These are phyloP conservation scores for Halcyon badia DNA, from an alignment of 2,797 vertebrate genomes.

Conservation along the genomic window DNA sequence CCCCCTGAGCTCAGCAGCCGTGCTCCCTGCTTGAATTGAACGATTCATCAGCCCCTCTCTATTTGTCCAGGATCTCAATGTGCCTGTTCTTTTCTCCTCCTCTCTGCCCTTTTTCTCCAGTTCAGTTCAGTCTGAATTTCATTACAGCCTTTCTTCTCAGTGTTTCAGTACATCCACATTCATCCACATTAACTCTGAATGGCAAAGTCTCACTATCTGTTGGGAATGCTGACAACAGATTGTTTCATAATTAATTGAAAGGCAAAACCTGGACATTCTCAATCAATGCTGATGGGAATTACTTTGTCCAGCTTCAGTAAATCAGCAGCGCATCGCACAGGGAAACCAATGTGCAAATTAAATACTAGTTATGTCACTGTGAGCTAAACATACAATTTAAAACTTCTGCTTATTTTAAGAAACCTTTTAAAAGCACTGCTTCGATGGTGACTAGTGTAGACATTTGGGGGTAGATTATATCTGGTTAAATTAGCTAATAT, in stretches of 20 bases:
- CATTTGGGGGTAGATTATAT: conserved; percentile 35
- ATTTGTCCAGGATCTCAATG: conserved; percentile 2
- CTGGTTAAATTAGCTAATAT: conserved; percentile 35
- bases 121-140: conserved; percentile 38
- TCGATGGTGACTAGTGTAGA: conserved; percentile 9
- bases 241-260: conserved; percentile 74
- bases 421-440: neutral
- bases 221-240: conserved; percentile 68
- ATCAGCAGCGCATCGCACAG: neutral
- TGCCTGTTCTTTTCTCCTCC: conserved; percentile 24
- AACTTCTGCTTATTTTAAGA: conserved; percentile 47
- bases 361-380: neutral
- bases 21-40: neutral
- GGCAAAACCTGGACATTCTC: conserved; percentile 69
- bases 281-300: conserved; percentile 64
- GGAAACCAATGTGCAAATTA: neutral
- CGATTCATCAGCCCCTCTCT: conserved; percentile 36
- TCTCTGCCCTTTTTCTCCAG: neutral
- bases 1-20: neutral
- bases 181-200: conserved; percentile 26
- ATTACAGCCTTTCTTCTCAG: conserved; percentile 22
- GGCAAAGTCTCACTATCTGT: conserved; percentile 53
- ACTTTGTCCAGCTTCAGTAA: conserved; percentile 28
- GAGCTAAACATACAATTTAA: conserved; percentile 2
- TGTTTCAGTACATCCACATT: conserved; percentile 32